These are phyloP conservation scores for Bryconaethiops microstoma DNA, from an alignment of 2,797 vertebrate species.

Conservation along the genomic window DNA sequence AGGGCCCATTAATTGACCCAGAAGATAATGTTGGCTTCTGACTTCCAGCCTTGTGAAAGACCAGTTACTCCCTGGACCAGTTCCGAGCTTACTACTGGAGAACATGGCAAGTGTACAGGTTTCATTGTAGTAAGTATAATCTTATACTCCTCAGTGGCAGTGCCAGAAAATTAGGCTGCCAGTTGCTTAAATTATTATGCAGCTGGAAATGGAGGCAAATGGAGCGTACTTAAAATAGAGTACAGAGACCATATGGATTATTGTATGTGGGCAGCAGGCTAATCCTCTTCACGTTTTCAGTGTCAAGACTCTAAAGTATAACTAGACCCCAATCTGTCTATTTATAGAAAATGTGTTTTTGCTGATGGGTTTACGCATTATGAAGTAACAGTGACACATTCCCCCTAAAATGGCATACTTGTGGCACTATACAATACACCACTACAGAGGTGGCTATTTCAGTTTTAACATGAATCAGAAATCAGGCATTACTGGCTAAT, in stretches of 20 bases:
- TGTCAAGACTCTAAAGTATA: background rate
- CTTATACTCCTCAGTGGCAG: background rate
- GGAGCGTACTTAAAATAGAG: slow-evolving; percentile 6
- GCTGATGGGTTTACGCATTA: background rate
- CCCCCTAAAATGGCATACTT: background rate
- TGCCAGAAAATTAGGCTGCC: slow-evolving; percentile 11
- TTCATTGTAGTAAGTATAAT: slow-evolving; percentile 16
- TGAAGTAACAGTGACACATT: background rate
- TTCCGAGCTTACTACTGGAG: background rate
- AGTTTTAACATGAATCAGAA: too few relatives aligned
- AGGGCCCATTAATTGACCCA: too few relatives aligned
- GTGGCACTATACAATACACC: background rate
- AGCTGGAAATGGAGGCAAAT: slow-evolving; percentile 3
- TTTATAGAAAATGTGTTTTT: background rate
- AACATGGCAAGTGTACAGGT: background rate
- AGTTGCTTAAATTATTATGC: slow-evolving; percentile 1
- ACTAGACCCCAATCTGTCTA: background rate
- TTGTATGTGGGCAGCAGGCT: background rate
- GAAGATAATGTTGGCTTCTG: background rate
- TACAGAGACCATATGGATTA: background rate
- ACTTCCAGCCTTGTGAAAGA: background rate
- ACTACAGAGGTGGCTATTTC: too few relatives aligned
- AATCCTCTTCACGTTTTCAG: background rate
- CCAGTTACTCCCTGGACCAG: background rate
- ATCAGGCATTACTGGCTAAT: too few relatives aligned